A percentile compares a stretch with the other conserved stretches of the same genome.
Evolutionary conservation across 37 sponge, comb jelly and placozoan genomes (phyloP).

Genomic region (Bolinopsis microptera): DNA sequence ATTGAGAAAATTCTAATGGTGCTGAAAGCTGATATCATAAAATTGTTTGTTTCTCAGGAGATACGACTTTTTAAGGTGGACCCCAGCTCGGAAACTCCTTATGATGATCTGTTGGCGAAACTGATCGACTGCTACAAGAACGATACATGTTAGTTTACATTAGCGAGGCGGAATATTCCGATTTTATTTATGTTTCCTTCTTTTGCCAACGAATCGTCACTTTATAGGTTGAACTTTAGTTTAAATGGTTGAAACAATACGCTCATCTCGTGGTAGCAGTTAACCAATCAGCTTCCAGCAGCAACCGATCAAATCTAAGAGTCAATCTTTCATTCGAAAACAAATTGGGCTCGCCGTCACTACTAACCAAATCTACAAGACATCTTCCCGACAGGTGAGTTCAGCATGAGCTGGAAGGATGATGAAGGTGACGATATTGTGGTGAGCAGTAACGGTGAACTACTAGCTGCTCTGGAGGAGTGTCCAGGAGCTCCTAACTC

Average conservation of each 20-base stretch:
- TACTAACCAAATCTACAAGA: background rate
- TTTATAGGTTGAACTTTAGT: background rate
- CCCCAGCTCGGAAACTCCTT: background rate
- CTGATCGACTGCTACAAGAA: slow-evolving; percentile 33
- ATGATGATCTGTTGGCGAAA: background rate
- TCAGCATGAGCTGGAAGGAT: slow-evolving; percentile 40
- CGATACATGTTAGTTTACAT: background rate
- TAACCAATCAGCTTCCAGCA: no score
- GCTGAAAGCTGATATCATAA: no score
- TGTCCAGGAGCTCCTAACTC: background rate
- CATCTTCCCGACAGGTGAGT: background rate
- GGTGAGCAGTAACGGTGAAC: slow-evolving; percentile 58
- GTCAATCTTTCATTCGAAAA: background rate
- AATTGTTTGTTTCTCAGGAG: slow-evolving; percentile 4
- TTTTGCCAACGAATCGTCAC: background rate
- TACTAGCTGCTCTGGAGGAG: slow-evolving; percentile 26
- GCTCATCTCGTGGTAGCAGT: background rate
- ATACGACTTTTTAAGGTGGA: slow-evolving; percentile 34
- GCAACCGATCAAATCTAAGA: background rate
- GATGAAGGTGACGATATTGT: slow-evolving; percentile 34
- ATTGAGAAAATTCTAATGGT: no score
- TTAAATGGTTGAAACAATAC: background rate
- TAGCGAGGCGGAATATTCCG: no score
- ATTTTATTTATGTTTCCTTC: background rate
- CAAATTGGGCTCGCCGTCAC: background rate